These are phyloP conservation scores for Dascillus cervinus DNA, from an alignment of 2,888 invertebrate species.

Conservation along the genomic window DNA sequence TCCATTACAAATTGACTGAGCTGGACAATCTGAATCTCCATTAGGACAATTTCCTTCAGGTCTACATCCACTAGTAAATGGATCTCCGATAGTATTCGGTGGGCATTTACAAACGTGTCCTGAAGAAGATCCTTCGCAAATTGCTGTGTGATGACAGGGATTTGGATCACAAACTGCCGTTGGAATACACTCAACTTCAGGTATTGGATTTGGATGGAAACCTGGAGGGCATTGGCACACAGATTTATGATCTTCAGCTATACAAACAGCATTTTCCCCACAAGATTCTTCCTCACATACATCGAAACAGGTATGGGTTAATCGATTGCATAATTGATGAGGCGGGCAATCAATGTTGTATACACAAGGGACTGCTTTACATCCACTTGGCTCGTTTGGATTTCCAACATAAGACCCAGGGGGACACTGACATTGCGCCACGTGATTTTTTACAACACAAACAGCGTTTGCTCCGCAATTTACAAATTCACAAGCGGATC, in stretches of 20 bases:
- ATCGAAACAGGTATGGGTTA: conserved; percentile 74
- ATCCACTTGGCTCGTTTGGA: conserved; percentile 71
- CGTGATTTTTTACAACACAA: conserved; percentile 84
- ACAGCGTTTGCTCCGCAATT: conserved; percentile 81
- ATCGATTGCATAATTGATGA: conserved; percentile 71
- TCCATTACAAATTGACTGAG: conserved; percentile 62
- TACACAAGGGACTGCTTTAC: conserved; percentile 75
- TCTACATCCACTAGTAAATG: conserved; percentile 65
- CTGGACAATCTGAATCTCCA: conserved; percentile 68
- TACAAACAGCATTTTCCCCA: conserved; percentile 80
- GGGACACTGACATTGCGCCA: conserved; percentile 83
- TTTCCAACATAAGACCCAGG: conserved; percentile 81
- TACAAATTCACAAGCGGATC: conserved; percentile 68
- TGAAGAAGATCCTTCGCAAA: conserved; percentile 62
- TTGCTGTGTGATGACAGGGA: conserved; percentile 73
- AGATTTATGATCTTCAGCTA: conserved; percentile 75
- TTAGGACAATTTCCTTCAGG: conserved; percentile 68
- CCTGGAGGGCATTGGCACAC: conserved; percentile 83
- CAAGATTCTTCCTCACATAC: conserved; percentile 77
- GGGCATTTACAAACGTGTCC: conserved; percentile 77
- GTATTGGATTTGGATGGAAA: conserved; percentile 68
- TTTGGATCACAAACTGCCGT: conserved; percentile 67
- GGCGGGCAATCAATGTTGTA: conserved; percentile 79
- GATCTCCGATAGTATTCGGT: conserved; percentile 67
- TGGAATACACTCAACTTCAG: conserved; percentile 73